A percentile compares a stretch with the other conserved stretches of the same genome.
Conservation (phyloP, 2,888 invertebrate species). For the Scaptomyza caliginosa region DNA sequence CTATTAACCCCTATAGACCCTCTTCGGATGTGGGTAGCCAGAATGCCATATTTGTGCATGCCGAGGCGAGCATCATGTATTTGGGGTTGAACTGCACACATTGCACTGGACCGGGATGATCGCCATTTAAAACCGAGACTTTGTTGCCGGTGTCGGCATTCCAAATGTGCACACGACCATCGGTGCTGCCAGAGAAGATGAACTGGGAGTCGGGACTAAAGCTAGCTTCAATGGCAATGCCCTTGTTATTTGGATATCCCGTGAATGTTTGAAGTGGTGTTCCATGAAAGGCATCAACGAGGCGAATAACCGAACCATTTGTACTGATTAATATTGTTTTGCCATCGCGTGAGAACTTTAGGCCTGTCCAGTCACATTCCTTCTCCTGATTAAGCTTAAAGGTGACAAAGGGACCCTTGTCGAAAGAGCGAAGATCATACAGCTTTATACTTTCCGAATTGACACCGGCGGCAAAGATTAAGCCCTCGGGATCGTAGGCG, state of each 20-base stretch:
- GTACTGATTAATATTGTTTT: conserved; percentile 99
- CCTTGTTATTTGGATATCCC: conserved; percentile 97
- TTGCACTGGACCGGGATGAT: conserved; percentile 98
- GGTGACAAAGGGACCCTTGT: conserved; percentile 98
- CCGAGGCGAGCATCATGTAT: conserved; percentile 99
- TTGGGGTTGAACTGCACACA: conserved; percentile 99
- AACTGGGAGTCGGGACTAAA: conserved; percentile 99
- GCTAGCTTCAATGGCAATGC: conserved; percentile 97
- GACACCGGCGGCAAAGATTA: conserved; percentile 98
- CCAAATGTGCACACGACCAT: conserved; percentile 98
- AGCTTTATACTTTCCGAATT: conserved; percentile 98
- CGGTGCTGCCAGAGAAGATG: conserved; percentile 98
- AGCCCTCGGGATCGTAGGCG: conserved; percentile 99
- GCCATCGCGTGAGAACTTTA: conserved; percentile 98
- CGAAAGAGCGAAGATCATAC: conserved; percentile 98
- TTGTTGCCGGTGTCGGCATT: conserved; percentile 98
- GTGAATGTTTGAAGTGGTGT: conserved; percentile 96
- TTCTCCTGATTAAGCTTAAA: conserved; percentile 97
- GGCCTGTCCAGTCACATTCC: conserved; percentile 99
- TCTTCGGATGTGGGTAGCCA: conserved; percentile 95
- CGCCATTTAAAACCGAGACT: conserved; percentile 94
- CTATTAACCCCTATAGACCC: conserved; percentile 78
- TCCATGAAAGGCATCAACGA: conserved; percentile 99
- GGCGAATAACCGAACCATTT: conserved; percentile 96
- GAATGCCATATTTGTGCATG: conserved; percentile 99